Evolutionary conservation across 2,113 vertebrate genomes (phyloP).

Genomic region (Cinclus mexicanus): DNA sequence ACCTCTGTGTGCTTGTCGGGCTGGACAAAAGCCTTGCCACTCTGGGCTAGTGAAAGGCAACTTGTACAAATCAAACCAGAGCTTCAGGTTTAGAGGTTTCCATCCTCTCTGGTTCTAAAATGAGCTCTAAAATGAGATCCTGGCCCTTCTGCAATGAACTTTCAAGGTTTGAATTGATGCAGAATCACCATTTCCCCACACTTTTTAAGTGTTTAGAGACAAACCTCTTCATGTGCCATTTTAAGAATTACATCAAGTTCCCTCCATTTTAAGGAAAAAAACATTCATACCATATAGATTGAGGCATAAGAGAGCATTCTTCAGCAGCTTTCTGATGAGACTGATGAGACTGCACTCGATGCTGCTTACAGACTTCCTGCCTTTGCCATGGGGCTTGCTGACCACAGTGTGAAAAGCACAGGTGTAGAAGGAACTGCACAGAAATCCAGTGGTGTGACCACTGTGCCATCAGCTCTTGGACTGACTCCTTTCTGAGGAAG

Average conservation of each 20-base stretch:
- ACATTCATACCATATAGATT: fast-evolving
- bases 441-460: background rate
- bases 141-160: background rate
- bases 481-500: background rate
- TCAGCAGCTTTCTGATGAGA: background rate
- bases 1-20: background rate
- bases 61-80: background rate
- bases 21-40: background rate
- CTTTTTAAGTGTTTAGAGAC: background rate
- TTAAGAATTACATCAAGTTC: background rate
- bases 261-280: background rate
- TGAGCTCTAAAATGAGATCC: background rate
- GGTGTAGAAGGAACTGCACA: background rate
- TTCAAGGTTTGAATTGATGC: background rate
- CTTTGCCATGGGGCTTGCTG: background rate
- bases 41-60: background rate
- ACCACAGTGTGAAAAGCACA: no score
- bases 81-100: background rate
- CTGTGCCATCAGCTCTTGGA: fast-evolving
- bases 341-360: background rate
- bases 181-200: background rate
- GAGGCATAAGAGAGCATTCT: background rate
- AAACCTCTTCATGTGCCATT: background rate
- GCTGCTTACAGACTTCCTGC: background rate
- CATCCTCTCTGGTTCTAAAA: background rate